A percentile compares a stretch with the other conserved stretches of the same genome.
Conservation (phyloP, 1,140 invertebrate species). For the Drosophila sp. region DNA sequence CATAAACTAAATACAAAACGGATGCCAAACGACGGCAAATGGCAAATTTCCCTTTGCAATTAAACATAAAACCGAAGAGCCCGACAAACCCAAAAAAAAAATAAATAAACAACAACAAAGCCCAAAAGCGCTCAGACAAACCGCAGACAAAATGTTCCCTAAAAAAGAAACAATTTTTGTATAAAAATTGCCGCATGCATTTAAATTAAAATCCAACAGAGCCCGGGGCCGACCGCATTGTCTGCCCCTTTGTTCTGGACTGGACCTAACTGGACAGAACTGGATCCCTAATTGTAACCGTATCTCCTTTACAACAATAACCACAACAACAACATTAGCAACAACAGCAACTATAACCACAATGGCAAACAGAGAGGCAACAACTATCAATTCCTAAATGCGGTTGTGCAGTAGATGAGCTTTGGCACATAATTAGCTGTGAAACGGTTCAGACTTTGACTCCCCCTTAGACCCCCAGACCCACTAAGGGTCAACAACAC, state of each 20-base stretch:
- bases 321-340: constrained; percentile 2
- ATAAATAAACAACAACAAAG: neutral
- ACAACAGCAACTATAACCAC: constrained; percentile 4
- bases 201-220: constrained; percentile 45
- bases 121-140: constrained; percentile 44
- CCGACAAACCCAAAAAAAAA: constrained; percentile 7
- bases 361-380: constrained; percentile 24
- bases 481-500: constrained; percentile 5
- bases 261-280: neutral
- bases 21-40: constrained; percentile 37
- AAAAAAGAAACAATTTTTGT: constrained; percentile 7
- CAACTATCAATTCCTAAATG: constrained; percentile 47
- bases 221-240: constrained; percentile 6
- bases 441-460: constrained; percentile 11
- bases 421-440: constrained; percentile 49
- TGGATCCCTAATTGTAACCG: constrained; percentile 31
- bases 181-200: constrained; percentile 47
- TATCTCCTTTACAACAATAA: constrained; percentile 2
- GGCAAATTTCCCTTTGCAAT: constrained; percentile 49
- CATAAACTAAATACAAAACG: constrained; percentile 45
- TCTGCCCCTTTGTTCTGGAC: constrained; percentile 27
- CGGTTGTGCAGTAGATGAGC: constrained; percentile 32
- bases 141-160: constrained; percentile 47
- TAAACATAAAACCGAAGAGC: constrained; percentile 39
- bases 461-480: neutral